Percentiles rank a stretch among this genome's conserved stretches.
Conservation (phyloP, 2,797 vertebrate species). For the Mormyrops attenuatus region DNA sequence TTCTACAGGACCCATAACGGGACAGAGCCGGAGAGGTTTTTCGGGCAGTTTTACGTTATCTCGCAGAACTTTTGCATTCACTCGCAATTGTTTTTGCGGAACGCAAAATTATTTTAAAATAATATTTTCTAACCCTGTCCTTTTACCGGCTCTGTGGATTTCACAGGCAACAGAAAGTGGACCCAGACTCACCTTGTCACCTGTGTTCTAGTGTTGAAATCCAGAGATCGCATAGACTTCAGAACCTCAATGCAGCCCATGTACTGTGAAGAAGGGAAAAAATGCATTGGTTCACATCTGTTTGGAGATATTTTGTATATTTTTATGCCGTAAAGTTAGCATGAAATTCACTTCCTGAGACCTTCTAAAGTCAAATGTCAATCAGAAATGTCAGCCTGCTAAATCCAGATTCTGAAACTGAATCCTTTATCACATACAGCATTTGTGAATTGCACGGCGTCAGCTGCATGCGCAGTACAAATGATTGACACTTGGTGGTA, state of each 20-base stretch:
- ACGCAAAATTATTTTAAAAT: background rate
- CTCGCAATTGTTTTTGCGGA: background rate
- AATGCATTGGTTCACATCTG: background rate
- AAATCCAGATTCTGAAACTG: background rate
- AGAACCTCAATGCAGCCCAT: slow-evolving; percentile 97
- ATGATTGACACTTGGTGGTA: background rate
- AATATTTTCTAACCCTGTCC: background rate
- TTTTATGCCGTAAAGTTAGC: background rate
- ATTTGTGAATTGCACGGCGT: too few species aligned
- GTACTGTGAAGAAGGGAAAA: slow-evolving; percentile 66
- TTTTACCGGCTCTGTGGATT: background rate
- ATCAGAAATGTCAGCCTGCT: background rate
- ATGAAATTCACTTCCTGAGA: background rate
- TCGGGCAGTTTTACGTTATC: background rate
- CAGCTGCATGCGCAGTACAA: background rate
- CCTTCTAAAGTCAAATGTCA: background rate
- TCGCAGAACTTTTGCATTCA: background rate
- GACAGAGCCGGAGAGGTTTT: background rate
- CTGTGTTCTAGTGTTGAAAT: slow-evolving; percentile 91
- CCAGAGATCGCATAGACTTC: slow-evolving; percentile 91
- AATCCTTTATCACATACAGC: background rate
- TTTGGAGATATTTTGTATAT: background rate
- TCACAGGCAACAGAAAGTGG: background rate
- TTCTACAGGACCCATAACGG: background rate
- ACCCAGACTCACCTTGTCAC: slow-evolving; percentile 78